A percentile compares a stretch with the other conserved stretches of the same genome.
Evolutionary conservation across 2,113 vertebrate genomes (phyloP).

Genomic region (Eubucco bourcierii): DNA sequence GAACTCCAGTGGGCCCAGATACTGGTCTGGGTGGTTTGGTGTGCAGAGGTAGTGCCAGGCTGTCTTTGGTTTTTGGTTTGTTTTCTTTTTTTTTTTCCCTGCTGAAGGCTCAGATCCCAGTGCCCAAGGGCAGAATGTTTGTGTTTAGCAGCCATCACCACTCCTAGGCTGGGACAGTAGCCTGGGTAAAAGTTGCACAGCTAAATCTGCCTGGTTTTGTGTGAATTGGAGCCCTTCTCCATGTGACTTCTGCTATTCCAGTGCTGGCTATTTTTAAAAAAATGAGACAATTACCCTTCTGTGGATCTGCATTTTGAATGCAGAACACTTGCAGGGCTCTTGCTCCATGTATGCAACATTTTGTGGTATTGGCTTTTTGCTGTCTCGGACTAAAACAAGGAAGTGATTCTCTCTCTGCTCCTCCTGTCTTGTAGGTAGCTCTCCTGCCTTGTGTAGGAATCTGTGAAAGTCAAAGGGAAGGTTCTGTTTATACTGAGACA

Average conservation of each 20-base stretch:
- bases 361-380: neutral
- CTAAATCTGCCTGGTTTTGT: constrained; percentile 48
- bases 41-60: neutral
- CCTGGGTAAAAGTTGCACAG: constrained; percentile 12
- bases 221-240: constrained; percentile 43
- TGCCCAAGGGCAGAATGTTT: neutral
- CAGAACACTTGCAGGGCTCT: constrained; percentile 41
- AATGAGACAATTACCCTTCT: constrained; percentile 54
- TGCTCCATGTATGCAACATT: constrained; percentile 47
- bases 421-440: neutral
- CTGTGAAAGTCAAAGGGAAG: neutral
- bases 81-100: neutral
- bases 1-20: neutral
- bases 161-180: constrained; percentile 3
- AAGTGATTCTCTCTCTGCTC: neutral
- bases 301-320: constrained; percentile 49
- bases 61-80: neutral
- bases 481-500: neutral
- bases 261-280: constrained; percentile 37
- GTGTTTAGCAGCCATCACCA: neutral
- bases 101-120: neutral
- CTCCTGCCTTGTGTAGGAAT: neutral
- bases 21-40: neutral
- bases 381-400: neutral
- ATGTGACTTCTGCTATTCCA: constrained; percentile 56